These are phyloP conservation scores for Ctenosaura bakeri DNA, from an alignment of 2,797 vertebrate genomes.

Conservation along the genomic window DNA sequence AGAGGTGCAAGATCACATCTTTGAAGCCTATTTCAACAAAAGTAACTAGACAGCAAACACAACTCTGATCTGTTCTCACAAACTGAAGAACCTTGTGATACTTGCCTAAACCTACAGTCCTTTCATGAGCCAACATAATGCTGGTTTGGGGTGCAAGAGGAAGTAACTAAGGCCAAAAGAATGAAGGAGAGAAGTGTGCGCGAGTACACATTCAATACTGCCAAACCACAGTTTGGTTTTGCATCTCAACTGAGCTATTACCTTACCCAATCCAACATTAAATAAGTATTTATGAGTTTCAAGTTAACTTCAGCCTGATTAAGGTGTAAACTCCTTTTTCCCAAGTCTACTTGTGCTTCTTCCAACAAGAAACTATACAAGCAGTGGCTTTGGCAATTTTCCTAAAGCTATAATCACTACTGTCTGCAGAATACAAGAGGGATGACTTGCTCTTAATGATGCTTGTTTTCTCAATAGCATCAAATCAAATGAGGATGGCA, in stretches of 20 bases:
- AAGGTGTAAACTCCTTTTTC: not conserved
- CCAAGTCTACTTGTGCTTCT: not conserved
- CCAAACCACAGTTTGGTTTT: not conserved
- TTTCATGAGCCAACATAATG: not conserved
- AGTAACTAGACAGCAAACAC: not conserved
- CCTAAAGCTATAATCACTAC: not conserved
- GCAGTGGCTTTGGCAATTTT: no score
- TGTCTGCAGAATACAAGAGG: not conserved
- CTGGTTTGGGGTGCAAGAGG: not conserved
- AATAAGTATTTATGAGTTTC: not conserved
- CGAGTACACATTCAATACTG: not conserved
- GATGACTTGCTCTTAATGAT: slow-evolving; percentile 8
- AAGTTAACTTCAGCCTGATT: not conserved
- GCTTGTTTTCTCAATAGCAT: not conserved
- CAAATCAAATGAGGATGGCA: not conserved
- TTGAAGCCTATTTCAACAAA: not conserved
- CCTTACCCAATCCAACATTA: not conserved
- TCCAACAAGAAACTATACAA: not conserved
- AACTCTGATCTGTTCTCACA: not conserved
- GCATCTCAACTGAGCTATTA: not conserved
- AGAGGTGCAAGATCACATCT: not conserved
- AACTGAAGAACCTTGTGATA: not conserved
- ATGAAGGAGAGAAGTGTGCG: not conserved
- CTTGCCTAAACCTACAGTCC: not conserved
- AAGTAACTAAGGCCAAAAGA: not conserved